These are phyloP conservation scores for Bombus consobrinus DNA, from an alignment of 1,140 invertebrate species.

Conservation along the genomic window DNA sequence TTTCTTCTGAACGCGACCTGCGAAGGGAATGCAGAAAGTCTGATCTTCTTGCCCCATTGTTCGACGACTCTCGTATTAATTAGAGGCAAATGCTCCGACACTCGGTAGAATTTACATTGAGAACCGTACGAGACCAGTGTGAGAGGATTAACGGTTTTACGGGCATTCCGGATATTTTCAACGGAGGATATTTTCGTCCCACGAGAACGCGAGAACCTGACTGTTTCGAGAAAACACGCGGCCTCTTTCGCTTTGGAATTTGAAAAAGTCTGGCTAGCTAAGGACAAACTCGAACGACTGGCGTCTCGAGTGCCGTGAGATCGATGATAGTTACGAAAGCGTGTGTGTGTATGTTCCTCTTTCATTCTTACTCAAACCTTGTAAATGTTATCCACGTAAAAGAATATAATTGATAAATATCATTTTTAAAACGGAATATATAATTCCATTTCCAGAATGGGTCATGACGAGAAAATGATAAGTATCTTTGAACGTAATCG, in stretches of 20 bases:
- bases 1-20: not conserved
- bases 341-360: no score
- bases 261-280: not conserved
- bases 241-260: not conserved
- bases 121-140: conserved; percentile 23
- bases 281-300: not conserved
- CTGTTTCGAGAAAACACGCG: no score
- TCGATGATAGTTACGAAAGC: not conserved
- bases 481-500: no score
- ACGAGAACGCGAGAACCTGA: not conserved
- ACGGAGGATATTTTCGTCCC: not conserved
- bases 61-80: conserved; percentile 41
- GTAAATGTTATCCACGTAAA: no score
- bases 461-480: no score
- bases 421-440: no score
- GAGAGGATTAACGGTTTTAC: conserved; percentile 35
- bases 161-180: conserved; percentile 35
- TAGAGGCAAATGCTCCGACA: conserved; percentile 4
- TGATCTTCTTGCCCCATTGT: conserved; percentile 38
- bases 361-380: no score
- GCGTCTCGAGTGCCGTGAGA: not conserved
- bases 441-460: no score
- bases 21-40: not conserved
- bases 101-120: conserved; percentile 38
- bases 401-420: no score